A percentile compares a stretch with the other conserved stretches of the same genome.
Evolutionary conservation across 2,797 vertebrate genomes (phyloP).

Genomic region (Percopsis omiscomaycus): DNA sequence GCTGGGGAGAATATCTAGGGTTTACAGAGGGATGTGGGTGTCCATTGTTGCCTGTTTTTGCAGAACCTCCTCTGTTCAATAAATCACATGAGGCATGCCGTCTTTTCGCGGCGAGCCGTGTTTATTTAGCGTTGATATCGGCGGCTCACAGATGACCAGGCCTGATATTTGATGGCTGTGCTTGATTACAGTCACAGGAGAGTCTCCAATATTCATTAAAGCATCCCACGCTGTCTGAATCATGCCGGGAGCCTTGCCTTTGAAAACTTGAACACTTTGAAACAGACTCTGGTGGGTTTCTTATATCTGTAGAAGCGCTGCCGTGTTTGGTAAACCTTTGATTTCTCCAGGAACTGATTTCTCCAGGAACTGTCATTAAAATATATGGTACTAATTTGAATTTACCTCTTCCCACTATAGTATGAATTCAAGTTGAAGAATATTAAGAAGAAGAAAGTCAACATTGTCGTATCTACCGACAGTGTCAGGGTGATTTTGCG

Average conservation of each 20-base stretch:
- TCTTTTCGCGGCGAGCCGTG: slow-evolving; percentile 29
- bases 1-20: slow-evolving; percentile 23
- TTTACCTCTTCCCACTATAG: slow-evolving; percentile 64
- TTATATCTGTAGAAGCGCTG: not conserved
- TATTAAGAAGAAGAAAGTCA: slow-evolving; percentile 99
- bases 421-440: slow-evolving; percentile 99
- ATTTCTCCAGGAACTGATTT: slow-evolving; percentile 43
- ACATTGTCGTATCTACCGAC: slow-evolving; percentile 90
- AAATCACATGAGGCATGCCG: slow-evolving; percentile 46
- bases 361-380: slow-evolving; percentile 16
- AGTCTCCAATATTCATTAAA: slow-evolving; percentile 57
- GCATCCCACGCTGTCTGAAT: slow-evolving; percentile 45
- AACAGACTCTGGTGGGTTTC: slow-evolving; percentile 42
- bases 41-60: slow-evolving; percentile 13
- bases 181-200: slow-evolving; percentile 27
- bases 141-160: slow-evolving; percentile 33
- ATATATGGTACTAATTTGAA: slow-evolving; percentile 6
- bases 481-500: slow-evolving; percentile 90
- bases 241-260: slow-evolving; percentile 42
- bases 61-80: slow-evolving; percentile 51
- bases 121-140: slow-evolving; percentile 33
- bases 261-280: slow-evolving; percentile 50
- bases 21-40: not conserved
- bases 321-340: slow-evolving; percentile 53
- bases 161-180: slow-evolving; percentile 34